Evolutionary conservation across 2,797 vertebrate genomes (phyloP), one percentile per base, ranked within the genome.

Genomic region (Steatocranus sp.): DNA sequence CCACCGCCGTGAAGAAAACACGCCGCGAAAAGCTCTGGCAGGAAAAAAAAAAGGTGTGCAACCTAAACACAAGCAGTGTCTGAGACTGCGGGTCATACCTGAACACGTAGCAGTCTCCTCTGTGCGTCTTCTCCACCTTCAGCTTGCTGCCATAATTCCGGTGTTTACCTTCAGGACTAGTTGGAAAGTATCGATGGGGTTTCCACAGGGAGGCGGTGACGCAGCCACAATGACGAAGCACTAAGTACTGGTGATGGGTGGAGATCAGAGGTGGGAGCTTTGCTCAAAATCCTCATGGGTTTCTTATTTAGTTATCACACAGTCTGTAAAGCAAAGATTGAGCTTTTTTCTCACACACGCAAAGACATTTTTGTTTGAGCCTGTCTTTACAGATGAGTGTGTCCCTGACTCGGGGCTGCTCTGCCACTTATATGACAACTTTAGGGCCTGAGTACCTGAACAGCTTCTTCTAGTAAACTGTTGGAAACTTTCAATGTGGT

Each of bases 181-280:
- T 86, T 76, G 73, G 56, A 83, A 75, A 75, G 75, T 77, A 36
- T 82, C 78, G 84, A 66, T 51, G 78, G 75, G 87, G 91, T 89
- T 88, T 91, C 89, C 88, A 53, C 84, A 8, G 85, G 76, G 92
- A 88, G 89, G 90, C 90, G 85, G 79, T 92, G 93, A 91, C 94
- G 92, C 92, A 91, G 92, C 78, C 70, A 38, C 84, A 81, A 83
- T 94, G 94, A 94, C 93, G 88, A 81, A 79, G 93, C 93, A 87
- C 43, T 77, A 80, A 83, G 75, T 51, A 11, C 80, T 34, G 88
- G 81, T 30, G 88, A 51, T 86, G 92, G 93, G 93, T 91, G 93
- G 93, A 87, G 93, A 92, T 82, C 70, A 76, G 87, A 86, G 84
- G 49, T 80, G 80, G 75, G 73, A 75, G 79, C 20, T 41, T 41